Percentiles rank a stretch among this genome's conserved stretches.
Conservation (phyloP, 37 sponge, comb jelly and placozoan genomes). For the Eunapius fragilis region DNA sequence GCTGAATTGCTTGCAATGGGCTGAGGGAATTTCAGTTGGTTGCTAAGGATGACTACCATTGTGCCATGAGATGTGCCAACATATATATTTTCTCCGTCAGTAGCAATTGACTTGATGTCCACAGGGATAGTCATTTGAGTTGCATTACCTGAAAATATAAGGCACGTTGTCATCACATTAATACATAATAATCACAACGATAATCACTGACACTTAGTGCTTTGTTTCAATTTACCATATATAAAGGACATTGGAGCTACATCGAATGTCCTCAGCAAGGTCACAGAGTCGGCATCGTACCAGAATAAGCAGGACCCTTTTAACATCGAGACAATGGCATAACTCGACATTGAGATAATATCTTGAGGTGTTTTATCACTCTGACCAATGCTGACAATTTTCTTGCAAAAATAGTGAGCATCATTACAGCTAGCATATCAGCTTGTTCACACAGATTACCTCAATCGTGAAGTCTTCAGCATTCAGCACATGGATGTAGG, state of each 20-base stretch:
- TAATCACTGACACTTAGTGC: no score
- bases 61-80: constrained; percentile 50
- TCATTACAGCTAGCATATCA: no score
- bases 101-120: constrained; percentile 23
- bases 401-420: constrained; percentile 27
- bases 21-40: neutral
- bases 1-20: neutral
- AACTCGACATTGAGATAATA: constrained; percentile 19
- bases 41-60: constrained; percentile 24
- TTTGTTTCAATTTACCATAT: constrained; percentile 39
- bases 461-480: constrained; percentile 5
- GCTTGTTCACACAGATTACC: constrained; percentile 1
- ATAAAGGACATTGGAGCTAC: constrained; percentile 8
- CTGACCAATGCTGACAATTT: constrained; percentile 21
- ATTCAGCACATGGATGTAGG: constrained; percentile 37
- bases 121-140: neutral
- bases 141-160: neutral
- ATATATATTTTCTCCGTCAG: constrained; percentile 25
- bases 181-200: no score
- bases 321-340: constrained; percentile 21
- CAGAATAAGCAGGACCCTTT: constrained; percentile 18
- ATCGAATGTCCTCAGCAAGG: constrained; percentile 36
- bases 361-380: constrained; percentile 2
- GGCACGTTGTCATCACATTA: neutral
- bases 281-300: constrained; percentile 27